phyloP scores from a whole-genome alignment of 2,113 vertebrate genomes.

The Ailuropoda melanoleuca region DNA sequence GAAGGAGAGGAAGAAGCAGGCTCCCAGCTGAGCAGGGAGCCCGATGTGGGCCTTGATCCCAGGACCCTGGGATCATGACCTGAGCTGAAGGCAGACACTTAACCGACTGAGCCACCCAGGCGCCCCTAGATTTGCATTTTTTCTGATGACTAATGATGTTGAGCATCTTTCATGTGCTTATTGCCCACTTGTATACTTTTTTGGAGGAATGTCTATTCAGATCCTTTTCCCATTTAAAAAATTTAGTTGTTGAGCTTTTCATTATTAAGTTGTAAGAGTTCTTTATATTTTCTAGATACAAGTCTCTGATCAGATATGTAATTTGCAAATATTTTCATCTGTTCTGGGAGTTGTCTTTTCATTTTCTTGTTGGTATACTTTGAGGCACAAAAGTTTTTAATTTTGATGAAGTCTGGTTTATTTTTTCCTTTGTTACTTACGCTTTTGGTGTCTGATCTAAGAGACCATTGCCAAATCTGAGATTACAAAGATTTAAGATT shows the following conservation, averaged over 20 bases:
- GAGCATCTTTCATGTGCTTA: background rate
- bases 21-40: too few relatives aligned
- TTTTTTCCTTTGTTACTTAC: background rate
- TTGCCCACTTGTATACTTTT: background rate
- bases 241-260: background rate
- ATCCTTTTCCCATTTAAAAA: background rate
- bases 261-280: background rate
- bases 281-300: conserved; percentile 1
- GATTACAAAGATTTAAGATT: background rate
- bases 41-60: too few relatives aligned
- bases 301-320: background rate
- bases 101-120: too few relatives aligned
- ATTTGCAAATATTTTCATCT: conserved; percentile 22
- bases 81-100: too few relatives aligned
- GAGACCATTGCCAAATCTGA: background rate
- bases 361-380: background rate
- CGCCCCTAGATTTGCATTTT: background rate
- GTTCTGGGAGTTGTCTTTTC: background rate
- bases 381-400: background rate
- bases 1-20: too few relatives aligned
- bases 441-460: background rate
- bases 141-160: background rate
- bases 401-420: background rate
- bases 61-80: too few relatives aligned
- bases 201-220: background rate